phyloP scores from a whole-genome alignment of 2,797 vertebrate genomes.

The Galagoides demidoff region DNA sequence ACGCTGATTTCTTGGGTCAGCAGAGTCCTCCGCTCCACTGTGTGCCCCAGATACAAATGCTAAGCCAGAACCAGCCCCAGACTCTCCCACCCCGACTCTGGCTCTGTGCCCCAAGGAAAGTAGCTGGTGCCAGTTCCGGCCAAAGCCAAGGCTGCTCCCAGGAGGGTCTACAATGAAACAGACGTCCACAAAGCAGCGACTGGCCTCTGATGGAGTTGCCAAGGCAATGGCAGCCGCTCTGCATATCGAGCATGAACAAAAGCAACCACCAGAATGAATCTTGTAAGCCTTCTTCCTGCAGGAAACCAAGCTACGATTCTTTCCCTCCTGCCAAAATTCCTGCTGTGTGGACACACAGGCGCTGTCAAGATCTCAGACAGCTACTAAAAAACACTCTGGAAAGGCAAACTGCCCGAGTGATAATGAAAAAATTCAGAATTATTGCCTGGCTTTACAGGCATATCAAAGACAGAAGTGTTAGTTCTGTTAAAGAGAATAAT shows the following conservation, averaged over 20 bases:
- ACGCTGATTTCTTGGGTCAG: background rate
- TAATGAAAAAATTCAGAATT: slow-evolving; percentile 71
- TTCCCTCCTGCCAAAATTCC: slow-evolving; percentile 49
- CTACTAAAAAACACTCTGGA: slow-evolving; percentile 1
- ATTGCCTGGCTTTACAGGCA: background rate
- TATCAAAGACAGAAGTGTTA: slow-evolving; percentile 22
- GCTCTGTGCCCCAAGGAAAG: slow-evolving; percentile 36
- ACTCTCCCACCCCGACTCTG: background rate
- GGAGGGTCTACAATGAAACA: slow-evolving; percentile 41
- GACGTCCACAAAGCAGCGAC: background rate
- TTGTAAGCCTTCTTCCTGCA: background rate
- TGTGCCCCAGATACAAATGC: background rate
- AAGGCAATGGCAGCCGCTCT: slow-evolving; percentile 64
- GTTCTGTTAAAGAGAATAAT: slow-evolving; percentile 29
- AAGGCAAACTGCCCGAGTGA: background rate
- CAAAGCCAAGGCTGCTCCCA: slow-evolving; percentile 51
- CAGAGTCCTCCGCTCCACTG: background rate
- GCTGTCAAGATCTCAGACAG: slow-evolving; percentile 55
- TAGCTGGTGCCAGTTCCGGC: background rate
- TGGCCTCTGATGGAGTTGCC: slow-evolving; percentile 62
- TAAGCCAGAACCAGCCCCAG: background rate
- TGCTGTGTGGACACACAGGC: slow-evolving; percentile 46
- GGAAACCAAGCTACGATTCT: slow-evolving; percentile 48
- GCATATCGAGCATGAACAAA: slow-evolving; percentile 42
- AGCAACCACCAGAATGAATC: slow-evolving; percentile 15